A percentile compares a stretch with the other conserved stretches of the same genome.
phyloP scores from a whole-genome alignment of 1,140 invertebrate genomes.

The Tachypleus tridentatus region DNA sequence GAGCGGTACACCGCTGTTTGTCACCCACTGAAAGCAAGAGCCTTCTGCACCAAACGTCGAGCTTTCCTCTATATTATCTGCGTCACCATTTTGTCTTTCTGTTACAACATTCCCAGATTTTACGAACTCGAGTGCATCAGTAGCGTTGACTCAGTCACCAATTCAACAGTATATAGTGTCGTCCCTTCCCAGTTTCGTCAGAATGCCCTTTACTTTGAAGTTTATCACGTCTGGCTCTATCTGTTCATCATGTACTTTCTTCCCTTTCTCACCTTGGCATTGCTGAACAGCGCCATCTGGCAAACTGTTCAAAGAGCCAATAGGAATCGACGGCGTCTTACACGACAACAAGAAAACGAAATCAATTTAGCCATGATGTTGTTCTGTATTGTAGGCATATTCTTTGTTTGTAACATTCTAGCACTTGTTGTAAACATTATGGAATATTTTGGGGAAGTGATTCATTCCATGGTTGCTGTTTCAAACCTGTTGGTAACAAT shows the following conservation, averaged over 20 bases:
- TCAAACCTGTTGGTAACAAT: constrained; percentile 84
- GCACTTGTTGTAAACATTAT: constrained; percentile 78
- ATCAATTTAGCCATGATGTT: constrained; percentile 87
- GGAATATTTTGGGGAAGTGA: constrained; percentile 42
- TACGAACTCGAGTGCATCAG: constrained; percentile 30
- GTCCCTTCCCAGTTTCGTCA: constrained; percentile 52
- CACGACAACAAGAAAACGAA: constrained; percentile 65
- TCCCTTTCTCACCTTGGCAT: constrained; percentile 67
- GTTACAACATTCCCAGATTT: constrained; percentile 74
- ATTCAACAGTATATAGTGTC: constrained; percentile 40
- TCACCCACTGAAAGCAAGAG: constrained; percentile 73
- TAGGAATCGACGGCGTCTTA: constrained; percentile 58
- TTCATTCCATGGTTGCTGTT: constrained; percentile 19
- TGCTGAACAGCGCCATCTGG: constrained; percentile 82
- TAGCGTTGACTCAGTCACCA: constrained; percentile 12
- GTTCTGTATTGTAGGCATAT: constrained; percentile 83
- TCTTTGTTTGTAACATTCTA: constrained; percentile 81
- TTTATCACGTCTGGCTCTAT: constrained; percentile 88
- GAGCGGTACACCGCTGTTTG: constrained; percentile 95
- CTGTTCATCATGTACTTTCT: constrained; percentile 82
- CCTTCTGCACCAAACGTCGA: constrained; percentile 78
- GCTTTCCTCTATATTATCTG: constrained; percentile 69
- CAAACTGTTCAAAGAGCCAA: constrained; percentile 51
- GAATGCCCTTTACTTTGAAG: constrained; percentile 58
- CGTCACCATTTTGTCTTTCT: constrained; percentile 65